phyloP scores from a whole-genome alignment of 2,113 vertebrate genomes.

The Labeo rohita region DNA sequence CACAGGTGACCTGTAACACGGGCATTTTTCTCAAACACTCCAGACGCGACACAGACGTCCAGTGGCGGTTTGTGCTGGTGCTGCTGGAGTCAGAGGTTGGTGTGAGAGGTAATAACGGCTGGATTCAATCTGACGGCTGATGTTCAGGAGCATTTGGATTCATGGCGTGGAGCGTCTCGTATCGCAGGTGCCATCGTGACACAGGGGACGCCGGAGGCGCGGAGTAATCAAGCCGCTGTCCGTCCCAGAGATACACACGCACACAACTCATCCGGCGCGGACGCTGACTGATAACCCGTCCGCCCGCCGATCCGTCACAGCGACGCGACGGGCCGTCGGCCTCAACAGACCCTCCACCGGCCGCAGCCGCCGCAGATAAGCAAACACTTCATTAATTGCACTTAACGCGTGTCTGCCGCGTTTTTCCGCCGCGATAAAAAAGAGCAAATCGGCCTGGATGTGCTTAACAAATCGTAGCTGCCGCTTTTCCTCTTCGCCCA shows the following conservation, averaged over 20 bases:
- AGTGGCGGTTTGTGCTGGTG: neutral
- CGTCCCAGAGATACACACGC: slow-evolving; percentile 86
- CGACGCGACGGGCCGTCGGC: neutral
- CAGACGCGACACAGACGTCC: neutral
- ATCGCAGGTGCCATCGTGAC: slow-evolving; percentile 73
- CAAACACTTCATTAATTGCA: slow-evolving; percentile 90
- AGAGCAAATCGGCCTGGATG: slow-evolving; percentile 20
- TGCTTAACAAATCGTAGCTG: neutral
- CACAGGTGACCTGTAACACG: neutral
- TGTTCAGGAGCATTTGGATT: neutral
- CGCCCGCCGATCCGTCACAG: neutral
- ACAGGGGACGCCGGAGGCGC: slow-evolving; percentile 81
- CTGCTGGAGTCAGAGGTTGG: neutral
- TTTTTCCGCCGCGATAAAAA: slow-evolving; percentile 65
- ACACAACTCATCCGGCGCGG: slow-evolving; percentile 89
- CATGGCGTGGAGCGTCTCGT: neutral
- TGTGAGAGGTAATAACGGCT: neutral
- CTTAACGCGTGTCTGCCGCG: slow-evolving; percentile 74
- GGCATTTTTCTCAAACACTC: neutral
- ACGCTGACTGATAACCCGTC: slow-evolving; percentile 50
- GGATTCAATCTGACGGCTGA: neutral
- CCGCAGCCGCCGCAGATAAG: slow-evolving; percentile 64
- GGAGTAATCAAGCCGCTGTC: slow-evolving; percentile 89
- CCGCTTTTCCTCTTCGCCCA: neutral
- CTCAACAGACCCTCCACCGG: neutral